Conservation (phyloP, 2,797 vertebrate genomes). For the Mus caroli region DNA sequence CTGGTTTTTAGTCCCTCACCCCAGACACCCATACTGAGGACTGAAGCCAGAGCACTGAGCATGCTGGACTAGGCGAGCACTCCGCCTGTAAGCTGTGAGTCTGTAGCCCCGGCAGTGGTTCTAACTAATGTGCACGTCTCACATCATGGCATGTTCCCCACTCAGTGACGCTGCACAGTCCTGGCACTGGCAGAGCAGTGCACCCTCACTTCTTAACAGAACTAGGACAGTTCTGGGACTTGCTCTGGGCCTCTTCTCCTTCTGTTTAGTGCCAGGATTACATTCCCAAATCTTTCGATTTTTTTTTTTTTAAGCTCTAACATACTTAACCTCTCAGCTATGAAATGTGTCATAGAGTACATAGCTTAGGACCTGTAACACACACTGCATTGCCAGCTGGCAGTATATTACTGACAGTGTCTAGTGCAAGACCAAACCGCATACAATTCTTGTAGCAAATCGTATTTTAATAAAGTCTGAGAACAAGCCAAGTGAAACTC, state of each 20-base stretch:
- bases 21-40: too few relatives aligned
- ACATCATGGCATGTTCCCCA: fast-evolving
- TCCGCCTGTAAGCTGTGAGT: not conserved
- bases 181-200: too few relatives aligned
- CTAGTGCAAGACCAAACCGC: not conserved
- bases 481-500: not conserved
- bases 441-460: not conserved
- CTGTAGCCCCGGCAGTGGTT: not conserved
- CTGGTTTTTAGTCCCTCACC: not conserved
- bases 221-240: not conserved
- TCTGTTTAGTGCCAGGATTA: not conserved
- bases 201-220: too few relatives aligned
- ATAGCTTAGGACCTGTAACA: not conserved
- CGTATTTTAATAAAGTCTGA: not conserved
- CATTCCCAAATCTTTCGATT: not conserved
- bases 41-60: not conserved
- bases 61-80: not conserved
- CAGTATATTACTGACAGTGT: not conserved
- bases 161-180: not conserved
- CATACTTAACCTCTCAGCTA: not conserved
- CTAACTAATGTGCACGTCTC: fast-evolving
- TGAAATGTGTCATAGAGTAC: not conserved
- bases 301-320: not conserved
- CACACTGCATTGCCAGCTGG: not conserved
- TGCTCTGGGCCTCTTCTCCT: not conserved